These are phyloP conservation scores for Mongoloraphidia duomilia DNA, from an alignment of 2,888 invertebrate species.

Conservation along the genomic window DNA sequence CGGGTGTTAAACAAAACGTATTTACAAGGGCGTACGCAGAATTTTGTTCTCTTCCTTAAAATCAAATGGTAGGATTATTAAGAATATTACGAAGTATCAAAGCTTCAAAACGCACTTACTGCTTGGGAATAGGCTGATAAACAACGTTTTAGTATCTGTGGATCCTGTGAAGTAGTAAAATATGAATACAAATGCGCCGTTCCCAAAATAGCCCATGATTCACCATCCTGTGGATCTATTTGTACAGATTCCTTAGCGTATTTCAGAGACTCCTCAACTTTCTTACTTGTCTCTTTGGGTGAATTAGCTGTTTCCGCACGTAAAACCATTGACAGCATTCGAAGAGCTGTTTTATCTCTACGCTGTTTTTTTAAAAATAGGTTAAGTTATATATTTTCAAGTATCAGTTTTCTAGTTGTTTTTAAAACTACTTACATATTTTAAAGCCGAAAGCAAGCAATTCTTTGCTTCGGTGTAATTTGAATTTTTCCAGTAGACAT, in stretches of 20 bases:
- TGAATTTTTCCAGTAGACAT: constrained; percentile 77
- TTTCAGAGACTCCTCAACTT: constrained; percentile 55
- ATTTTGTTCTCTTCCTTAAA: background rate
- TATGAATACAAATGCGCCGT: constrained; percentile 73
- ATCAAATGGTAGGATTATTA: constrained; percentile 1
- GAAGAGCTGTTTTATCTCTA: constrained; percentile 57
- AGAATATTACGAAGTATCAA: constrained; percentile 3
- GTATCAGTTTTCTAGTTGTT: background rate
- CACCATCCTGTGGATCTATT: constrained; percentile 60
- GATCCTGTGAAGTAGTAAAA: constrained; percentile 60
- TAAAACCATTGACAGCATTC: constrained; percentile 68
- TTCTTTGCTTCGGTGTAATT: constrained; percentile 66
- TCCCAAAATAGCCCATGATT: constrained; percentile 72
- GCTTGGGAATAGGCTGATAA: constrained; percentile 73
- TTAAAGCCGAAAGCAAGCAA: constrained; percentile 66
- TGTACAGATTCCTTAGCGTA: constrained; percentile 72
- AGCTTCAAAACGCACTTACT: constrained; percentile 30
- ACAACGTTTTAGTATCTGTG: constrained; percentile 52
- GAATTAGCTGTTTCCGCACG: constrained; percentile 45
- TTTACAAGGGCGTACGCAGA: too few relatives aligned
- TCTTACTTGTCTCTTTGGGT: constrained; percentile 37
- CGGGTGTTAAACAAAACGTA: too few relatives aligned
- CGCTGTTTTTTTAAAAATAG: constrained; percentile 32
- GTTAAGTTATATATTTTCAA: constrained; percentile 7
- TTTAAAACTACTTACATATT: constrained; percentile 38